phyloP scores from a whole-genome alignment of 2,888 invertebrate species.

The Sturmia bella region DNA sequence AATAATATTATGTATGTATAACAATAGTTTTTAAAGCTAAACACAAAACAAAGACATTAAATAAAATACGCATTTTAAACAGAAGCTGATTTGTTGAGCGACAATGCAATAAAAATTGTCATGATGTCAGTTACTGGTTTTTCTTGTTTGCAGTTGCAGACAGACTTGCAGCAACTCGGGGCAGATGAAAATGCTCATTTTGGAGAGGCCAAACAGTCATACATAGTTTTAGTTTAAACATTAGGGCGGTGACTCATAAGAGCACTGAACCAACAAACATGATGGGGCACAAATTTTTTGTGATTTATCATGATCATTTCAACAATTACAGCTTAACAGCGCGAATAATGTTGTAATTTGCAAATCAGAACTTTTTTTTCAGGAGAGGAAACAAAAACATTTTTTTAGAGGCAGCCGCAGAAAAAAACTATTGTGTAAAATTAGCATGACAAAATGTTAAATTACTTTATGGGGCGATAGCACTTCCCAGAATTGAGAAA shows the following conservation, averaged over 20 bases:
- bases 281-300: too few relatives aligned
- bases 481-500: neutral
- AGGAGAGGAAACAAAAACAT: too few relatives aligned
- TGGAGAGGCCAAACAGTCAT: neutral
- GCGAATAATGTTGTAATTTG: too few relatives aligned
- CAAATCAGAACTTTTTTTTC: too few relatives aligned
- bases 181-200: slow-evolving; percentile 1
- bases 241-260: neutral
- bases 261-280: too few relatives aligned
- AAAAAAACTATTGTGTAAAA: too few relatives aligned
- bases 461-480: too few relatives aligned
- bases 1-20: slow-evolving; percentile 15
- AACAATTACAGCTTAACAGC: too few relatives aligned
- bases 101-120: slow-evolving; percentile 12
- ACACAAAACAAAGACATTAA: neutral
- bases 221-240: neutral
- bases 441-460: too few relatives aligned
- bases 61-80: too few relatives aligned
- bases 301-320: too few relatives aligned
- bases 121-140: slow-evolving; percentile 19
- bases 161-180: neutral
- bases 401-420: too few relatives aligned
- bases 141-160: slow-evolving; percentile 1
- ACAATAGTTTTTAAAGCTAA: slow-evolving; percentile 28
- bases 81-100: slow-evolving; percentile 5